A percentile compares a stretch with the other conserved stretches of the same genome.
Evolutionary conservation across 1,140 invertebrate species (phyloP).

Genomic region (Scaptomyza pallida): DNA sequence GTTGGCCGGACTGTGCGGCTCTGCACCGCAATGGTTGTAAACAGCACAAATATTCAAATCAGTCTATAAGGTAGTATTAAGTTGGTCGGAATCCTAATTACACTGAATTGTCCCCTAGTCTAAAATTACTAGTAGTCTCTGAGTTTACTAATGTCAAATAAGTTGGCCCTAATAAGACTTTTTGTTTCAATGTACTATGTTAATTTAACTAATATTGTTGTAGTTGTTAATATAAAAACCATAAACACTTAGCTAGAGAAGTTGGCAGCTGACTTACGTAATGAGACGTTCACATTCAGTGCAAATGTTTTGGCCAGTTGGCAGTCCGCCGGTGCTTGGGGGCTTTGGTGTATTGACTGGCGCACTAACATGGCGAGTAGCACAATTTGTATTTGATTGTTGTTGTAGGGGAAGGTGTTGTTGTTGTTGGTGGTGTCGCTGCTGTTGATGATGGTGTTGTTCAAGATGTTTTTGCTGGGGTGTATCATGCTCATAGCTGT

Average conservation of each 20-base stretch:
- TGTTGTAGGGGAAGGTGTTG: slow-evolving; percentile 51
- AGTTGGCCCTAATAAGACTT: neutral
- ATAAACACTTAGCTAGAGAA: slow-evolving; percentile 40
- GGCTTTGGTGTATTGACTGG: slow-evolving; percentile 90
- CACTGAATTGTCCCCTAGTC: too few relatives aligned
- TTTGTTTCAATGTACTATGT: slow-evolving; percentile 19
- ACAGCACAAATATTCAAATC: slow-evolving; percentile 52
- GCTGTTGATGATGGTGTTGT: slow-evolving; percentile 58
- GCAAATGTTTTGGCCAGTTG: slow-evolving; percentile 95
- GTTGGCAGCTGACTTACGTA: slow-evolving; percentile 89
- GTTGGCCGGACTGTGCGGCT: slow-evolving; percentile 85
- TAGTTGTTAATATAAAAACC: too few relatives aligned
- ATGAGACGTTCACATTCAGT: slow-evolving; percentile 96
- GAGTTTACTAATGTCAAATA: neutral
- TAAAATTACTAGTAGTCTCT: too few relatives aligned
- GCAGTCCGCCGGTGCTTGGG: slow-evolving; percentile 88
- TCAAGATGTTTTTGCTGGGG: slow-evolving; percentile 75
- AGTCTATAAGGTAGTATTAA: slow-evolving; percentile 43
- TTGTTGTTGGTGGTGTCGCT: slow-evolving; percentile 61
- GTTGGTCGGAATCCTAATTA: too few relatives aligned
- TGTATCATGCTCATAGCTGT: slow-evolving; percentile 62
- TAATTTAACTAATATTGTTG: too few relatives aligned
- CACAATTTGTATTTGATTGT: slow-evolving; percentile 42
- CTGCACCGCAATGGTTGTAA: slow-evolving; percentile 34
- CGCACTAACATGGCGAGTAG: slow-evolving; percentile 88